phyloP scores from a whole-genome alignment of 2,797 vertebrate genomes.

The Phrynocephalus vlangalii region DNA sequence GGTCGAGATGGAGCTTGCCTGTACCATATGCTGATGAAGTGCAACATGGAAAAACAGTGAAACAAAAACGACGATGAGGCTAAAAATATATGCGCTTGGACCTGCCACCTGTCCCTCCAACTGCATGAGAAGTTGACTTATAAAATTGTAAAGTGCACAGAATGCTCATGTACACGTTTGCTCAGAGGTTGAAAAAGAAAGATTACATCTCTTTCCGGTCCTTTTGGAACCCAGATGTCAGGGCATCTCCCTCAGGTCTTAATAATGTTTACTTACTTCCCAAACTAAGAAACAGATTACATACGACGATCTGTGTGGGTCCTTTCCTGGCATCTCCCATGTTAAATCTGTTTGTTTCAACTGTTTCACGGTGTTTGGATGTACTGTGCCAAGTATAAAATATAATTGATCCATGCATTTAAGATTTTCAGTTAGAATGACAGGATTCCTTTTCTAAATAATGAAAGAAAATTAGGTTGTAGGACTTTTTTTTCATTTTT shows the following conservation, averaged over 20 bases:
- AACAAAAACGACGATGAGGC: constrained; percentile 72
- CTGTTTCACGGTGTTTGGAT: background rate
- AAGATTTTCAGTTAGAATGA: background rate
- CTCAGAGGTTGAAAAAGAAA: background rate
- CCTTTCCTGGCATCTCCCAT: background rate
- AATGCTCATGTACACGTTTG: constrained; percentile 12
- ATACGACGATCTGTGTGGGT: background rate
- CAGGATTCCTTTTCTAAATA: background rate
- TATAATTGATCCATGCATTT: background rate
- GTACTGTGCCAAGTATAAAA: background rate
- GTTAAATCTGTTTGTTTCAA: no score
- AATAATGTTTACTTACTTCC: background rate
- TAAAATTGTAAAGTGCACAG: constrained; percentile 17
- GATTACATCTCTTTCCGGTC: background rate
- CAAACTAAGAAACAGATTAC: background rate
- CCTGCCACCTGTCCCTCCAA: constrained; percentile 50
- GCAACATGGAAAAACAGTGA: constrained; percentile 69
- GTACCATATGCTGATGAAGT: constrained; percentile 95
- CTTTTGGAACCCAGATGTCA: background rate
- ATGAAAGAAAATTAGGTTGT: background rate
- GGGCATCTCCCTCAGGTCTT: background rate
- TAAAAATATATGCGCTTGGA: constrained; percentile 70
- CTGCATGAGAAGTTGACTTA: constrained; percentile 32
- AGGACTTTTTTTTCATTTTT: background rate
- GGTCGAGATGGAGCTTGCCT: constrained; percentile 86